Conservation (phyloP, 2,888 invertebrate species). For the Watsonalla binaria region DNA sequence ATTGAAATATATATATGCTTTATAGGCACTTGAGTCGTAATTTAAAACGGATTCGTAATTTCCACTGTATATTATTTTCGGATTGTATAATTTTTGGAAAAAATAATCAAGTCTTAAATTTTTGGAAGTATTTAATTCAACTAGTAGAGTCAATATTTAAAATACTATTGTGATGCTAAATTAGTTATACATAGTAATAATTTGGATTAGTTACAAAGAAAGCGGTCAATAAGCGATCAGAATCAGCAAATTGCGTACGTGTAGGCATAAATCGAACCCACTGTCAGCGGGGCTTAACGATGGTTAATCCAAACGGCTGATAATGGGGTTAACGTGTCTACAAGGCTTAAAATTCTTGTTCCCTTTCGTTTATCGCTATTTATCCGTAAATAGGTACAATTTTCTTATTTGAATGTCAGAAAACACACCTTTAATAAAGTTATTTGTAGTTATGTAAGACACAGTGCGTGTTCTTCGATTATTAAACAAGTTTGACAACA, state of each 20-base stretch:
- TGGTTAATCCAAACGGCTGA: conserved; percentile 55
- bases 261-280: conserved; percentile 63
- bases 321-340: conserved; percentile 70
- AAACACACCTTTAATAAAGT: neutral
- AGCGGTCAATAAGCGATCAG: conserved; percentile 63
- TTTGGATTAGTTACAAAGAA: conserved; percentile 8
- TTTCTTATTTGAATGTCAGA: too few relatives aligned
- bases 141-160: too few relatives aligned
- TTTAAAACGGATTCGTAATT: too few relatives aligned
- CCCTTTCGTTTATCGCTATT: conserved; percentile 13
- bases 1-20: too few relatives aligned
- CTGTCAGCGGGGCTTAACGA: conserved; percentile 56
- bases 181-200: neutral
- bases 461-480: conserved; percentile 27
- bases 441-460: neutral
- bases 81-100: too few relatives aligned
- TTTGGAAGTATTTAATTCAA: too few relatives aligned
- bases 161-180: too few relatives aligned
- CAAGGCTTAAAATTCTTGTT: conserved; percentile 54
- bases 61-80: too few relatives aligned
- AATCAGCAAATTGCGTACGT: conserved; percentile 60
- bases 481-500: conserved; percentile 60
- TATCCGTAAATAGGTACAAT: neutral
- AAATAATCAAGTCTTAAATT: too few relatives aligned
- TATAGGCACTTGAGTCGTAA: too few relatives aligned